Evolutionary conservation across 2,113 vertebrate genomes (phyloP), one percentile per base, ranked within the genome.

Genomic region (Nothoprocta perdicaria): DNA sequence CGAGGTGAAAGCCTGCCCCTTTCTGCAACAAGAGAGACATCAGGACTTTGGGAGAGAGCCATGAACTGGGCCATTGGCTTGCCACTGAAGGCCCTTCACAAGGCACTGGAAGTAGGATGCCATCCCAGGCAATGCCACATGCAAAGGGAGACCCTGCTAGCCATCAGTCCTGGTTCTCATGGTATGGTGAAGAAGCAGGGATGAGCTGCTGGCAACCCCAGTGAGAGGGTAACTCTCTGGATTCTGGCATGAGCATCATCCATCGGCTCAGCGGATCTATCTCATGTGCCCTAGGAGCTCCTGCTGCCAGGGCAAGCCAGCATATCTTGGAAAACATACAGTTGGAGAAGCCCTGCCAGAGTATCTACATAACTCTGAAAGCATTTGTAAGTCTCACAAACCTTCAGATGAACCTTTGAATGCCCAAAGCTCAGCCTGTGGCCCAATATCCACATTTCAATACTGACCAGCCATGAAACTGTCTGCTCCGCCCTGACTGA

Each of bases 1-100:
- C 98, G 89, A 98, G 95, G 71, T 98, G 98, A 94, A 98, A 98
- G 66, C 98, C 98, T 88, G 97, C 98, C 82, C 98, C 98, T 91
- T 98, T 98, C 98, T 98, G 95, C 63, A 96, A 55, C 0, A 4
- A 17, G 48, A 89, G 26, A 90, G 23, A 18, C 43, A 62, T 16
- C 1, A 2, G 14, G 11, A 14, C 19, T 43, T 18, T 22, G 22
- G 14, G 52, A 46, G 1, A 1, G 1, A 62, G 23, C 35, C 27
- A 18, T 63, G 27, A 27, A 14, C 26, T 9, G 16, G 10, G 43
- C 45, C 58, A 38, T 33, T 68, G 45, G 14, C 31, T 48, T 48
- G n/a, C 13, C 27, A 15, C 60, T 50, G 45, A 33, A 23, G 46
- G 45, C 27, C 52, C 17, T 45, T 27, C 33, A 13, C 67, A 50